Base-by-base conservation (phyloP, 2,888 invertebrate genomes). In the Acleris laterana region DNA sequence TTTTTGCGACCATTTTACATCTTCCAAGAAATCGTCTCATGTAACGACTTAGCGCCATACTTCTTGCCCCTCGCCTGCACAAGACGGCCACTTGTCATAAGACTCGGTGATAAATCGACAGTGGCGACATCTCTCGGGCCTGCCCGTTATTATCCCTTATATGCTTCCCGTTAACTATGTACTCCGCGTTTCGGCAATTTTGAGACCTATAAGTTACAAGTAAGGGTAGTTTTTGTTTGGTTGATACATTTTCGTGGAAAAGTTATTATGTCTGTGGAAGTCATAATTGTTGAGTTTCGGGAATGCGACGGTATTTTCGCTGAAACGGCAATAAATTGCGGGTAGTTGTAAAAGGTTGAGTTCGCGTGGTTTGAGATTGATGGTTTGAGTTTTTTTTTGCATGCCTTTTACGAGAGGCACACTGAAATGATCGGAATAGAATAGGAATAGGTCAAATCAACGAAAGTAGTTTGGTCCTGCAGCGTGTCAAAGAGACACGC, bases 1-100 rank as follows among this genome's bases (percentile, higher is more conserved):
- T 38, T 38, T 38, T 38, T 38, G 38, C 38, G 13, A 38, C 13
- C 5, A 52, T 28, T 25, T 25, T 32, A 51, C 28, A 22, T 16
- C 5, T 22, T 25, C 60, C 57, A 70, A 69, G 38, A 49, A 49
- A 51, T 20, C 60, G 42, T 55, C 13, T 38, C 38, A 38, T 49
- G 69, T 49, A 66, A 59, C 64, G 32, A 65, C 44, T 62, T 46
- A 48, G 38, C 58, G n/a, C 55, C 52, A 55, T 42, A 57, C 57
- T 44, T 25, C 46, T 19, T 46, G 42, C 76, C 74, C 72, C 69
- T 73, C 75, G 80, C 77, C 88, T 92, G 92, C 57, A 72, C 69
- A 64, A 71, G 91, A 90, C 91, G 88, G 83, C 86, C 89, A 90
- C 92, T 92, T 89, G 89, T 91, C 91, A 89, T 87, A 86, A 89